These are phyloP conservation scores for Sinhomidia bicolor DNA, from an alignment of 2,888 invertebrate genomes.

Conservation along the genomic window DNA sequence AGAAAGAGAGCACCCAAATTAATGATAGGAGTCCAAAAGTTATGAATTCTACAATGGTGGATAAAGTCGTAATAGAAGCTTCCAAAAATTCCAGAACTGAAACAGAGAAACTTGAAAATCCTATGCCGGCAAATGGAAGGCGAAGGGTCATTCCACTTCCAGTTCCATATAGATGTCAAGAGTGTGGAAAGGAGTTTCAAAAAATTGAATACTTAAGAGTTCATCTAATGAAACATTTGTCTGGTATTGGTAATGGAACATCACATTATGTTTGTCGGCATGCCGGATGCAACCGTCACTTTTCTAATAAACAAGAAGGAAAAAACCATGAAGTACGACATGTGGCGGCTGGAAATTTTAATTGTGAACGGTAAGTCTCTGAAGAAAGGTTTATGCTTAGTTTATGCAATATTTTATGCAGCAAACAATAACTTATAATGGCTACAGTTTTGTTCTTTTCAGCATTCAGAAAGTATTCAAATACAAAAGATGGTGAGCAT, in stretches of 20 bases:
- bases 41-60: conserved; percentile 5
- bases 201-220: background rate
- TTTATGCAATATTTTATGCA: background rate
- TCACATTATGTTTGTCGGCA: conserved; percentile 21
- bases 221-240: conserved; percentile 28
- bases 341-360: background rate
- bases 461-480: conserved; percentile 28
- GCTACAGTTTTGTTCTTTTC: background rate
- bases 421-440: too few relatives aligned
- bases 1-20: background rate
- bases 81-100: background rate
- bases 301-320: background rate
- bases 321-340: conserved; percentile 4
- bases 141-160: background rate
- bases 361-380: conserved; percentile 24
- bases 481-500: background rate
- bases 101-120: background rate
- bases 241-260: background rate
- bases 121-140: background rate
- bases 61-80: background rate
- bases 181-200: background rate
- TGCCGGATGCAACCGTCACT: background rate
- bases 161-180: conserved; percentile 6
- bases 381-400: background rate
- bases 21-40: background rate